phyloP scores from a whole-genome alignment of 2,888 invertebrate genomes.

The Drosophila peninsularis region DNA sequence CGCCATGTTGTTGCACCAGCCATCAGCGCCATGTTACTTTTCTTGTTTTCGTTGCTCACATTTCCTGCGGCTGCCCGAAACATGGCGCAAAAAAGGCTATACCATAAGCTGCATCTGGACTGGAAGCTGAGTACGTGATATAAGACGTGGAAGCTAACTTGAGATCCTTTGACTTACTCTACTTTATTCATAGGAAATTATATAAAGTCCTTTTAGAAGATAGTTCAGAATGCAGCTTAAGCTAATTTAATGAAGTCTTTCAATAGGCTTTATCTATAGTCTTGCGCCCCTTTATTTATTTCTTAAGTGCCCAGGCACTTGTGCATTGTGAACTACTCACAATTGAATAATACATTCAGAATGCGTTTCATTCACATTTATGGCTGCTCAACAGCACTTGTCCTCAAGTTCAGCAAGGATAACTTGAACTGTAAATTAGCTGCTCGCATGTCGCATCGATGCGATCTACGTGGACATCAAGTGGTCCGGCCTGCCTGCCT shows the following conservation, averaged over 20 bases:
- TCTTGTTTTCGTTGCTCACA: conserved; percentile 33
- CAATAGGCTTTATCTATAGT: background rate
- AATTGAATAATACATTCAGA: conserved; percentile 2
- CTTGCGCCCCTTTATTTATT: background rate
- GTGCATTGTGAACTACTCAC: background rate
- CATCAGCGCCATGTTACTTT: conserved; percentile 50
- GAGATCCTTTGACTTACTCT: no score
- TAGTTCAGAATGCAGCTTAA: background rate
- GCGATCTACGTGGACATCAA: conserved; percentile 54
- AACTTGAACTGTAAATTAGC: conserved; percentile 62
- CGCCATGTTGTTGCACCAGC: conserved; percentile 61
- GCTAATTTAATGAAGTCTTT: no score
- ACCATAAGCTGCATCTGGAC: background rate
- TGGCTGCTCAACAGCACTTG: conserved; percentile 46
- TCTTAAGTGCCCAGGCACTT: background rate
- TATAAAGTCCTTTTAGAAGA: no score
- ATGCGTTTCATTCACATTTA: conserved; percentile 19
- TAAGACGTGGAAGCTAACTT: no score
- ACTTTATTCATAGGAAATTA: no score
- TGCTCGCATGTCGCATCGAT: conserved; percentile 53
- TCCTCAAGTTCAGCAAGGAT: conserved; percentile 27
- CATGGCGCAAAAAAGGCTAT: conserved; percentile 8
- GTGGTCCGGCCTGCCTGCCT: conserved; percentile 38
- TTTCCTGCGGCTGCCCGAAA: conserved; percentile 39
- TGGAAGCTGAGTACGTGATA: background rate